Conservation (phyloP, 2,888 invertebrate species). For the Limnephilus rhombicus region DNA sequence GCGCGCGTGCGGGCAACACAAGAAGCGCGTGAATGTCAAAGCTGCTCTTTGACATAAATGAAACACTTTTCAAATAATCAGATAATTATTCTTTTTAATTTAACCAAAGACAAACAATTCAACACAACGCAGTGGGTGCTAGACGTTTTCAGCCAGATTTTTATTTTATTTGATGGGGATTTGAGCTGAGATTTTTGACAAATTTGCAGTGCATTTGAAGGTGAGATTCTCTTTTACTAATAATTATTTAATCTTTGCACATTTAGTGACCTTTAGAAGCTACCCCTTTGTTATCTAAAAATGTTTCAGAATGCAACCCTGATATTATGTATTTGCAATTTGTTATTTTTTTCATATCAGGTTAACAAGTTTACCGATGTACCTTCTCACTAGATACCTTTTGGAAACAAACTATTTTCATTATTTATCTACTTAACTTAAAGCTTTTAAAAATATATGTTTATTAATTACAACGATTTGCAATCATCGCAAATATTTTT, state of each 20-base stretch:
- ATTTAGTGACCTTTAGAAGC: conserved; percentile 34
- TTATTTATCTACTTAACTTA: neutral
- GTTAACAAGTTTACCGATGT: neutral
- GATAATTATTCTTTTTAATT: neutral
- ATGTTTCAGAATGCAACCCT: neutral
- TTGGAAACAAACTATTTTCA: neutral
- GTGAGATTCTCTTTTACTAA: conserved; percentile 10
- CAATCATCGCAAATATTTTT: neutral
- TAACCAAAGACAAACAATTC: neutral
- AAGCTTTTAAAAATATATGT: neutral
- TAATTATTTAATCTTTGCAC: neutral
- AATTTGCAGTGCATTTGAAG: conserved; percentile 42
- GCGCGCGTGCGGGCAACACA: conserved; percentile 47
- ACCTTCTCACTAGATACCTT: neutral
- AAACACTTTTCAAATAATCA: conserved; percentile 34
- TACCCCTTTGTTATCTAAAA: conserved; percentile 5
- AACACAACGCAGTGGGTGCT: neutral
- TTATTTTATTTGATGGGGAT: conserved; percentile 7
- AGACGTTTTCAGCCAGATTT: neutral
- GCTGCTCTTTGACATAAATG: conserved; percentile 52
- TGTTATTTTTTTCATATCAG: neutral
- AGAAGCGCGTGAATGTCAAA: conserved; percentile 43
- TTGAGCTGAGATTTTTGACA: conserved; percentile 30
- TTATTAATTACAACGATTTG: neutral
- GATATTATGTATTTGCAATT: neutral